Conservation (phyloP, 2,888 invertebrate genomes). For the Anodontia alba region DNA sequence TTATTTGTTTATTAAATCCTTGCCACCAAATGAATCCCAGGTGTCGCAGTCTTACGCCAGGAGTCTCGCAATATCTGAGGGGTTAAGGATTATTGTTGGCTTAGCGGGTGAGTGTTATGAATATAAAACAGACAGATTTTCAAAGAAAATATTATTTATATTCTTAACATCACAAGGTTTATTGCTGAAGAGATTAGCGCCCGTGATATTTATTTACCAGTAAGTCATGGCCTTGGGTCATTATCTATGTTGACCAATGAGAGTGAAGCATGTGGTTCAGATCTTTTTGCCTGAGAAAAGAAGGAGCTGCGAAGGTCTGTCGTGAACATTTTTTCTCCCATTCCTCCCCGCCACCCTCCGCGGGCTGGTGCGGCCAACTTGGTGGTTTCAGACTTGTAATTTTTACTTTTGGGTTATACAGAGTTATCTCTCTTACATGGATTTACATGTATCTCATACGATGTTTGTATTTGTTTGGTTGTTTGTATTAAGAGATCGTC, state of each 20-base stretch:
- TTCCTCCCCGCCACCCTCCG: conserved; percentile 5
- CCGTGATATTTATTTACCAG: neutral
- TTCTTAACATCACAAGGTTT: neutral
- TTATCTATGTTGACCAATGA: neutral
- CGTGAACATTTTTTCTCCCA: neutral
- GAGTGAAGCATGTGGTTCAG: neutral
- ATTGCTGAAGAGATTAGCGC: neutral
- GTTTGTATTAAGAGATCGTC: neutral
- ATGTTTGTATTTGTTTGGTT: neutral
- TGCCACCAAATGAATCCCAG: neutral
- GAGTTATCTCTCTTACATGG: conserved; percentile 1
- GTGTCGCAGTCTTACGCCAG: neutral
- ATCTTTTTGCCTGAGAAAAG: neutral
- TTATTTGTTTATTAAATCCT: neutral
- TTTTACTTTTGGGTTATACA: conserved; percentile 5
- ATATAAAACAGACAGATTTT: conserved; percentile 3
- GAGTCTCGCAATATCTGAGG: neutral
- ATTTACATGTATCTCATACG: neutral
- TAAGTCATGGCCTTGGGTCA: neutral
- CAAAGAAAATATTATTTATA: neutral
- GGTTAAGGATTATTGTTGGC: too few relatives aligned
- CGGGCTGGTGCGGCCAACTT: conserved; percentile 13
- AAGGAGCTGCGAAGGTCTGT: neutral
- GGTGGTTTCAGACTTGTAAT: conserved; percentile 4
- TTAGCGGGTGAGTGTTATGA: too few relatives aligned